These are phyloP conservation scores for Dusona sp. DNA, from an alignment of 2,888 invertebrate species.

Conservation along the genomic window DNA sequence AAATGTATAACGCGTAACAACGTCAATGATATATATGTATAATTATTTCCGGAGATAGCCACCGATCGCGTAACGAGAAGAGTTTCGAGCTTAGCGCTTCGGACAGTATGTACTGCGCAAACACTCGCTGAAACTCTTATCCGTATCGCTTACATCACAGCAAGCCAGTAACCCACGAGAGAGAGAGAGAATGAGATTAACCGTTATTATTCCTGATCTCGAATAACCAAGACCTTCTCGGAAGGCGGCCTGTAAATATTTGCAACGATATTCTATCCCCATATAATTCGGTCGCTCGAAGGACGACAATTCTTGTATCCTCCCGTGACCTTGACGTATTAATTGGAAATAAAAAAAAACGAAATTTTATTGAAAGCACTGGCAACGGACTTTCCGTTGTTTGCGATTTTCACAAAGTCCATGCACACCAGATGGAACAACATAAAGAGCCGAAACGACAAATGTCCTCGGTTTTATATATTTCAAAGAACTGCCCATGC, in stretches of 20 bases:
- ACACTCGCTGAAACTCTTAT: slow-evolving; percentile 48
- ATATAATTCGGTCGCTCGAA: background rate
- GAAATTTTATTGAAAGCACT: background rate
- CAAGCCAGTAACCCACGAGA: background rate
- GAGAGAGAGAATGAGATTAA: background rate
- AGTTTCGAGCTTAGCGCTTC: background rate
- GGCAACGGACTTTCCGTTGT: background rate
- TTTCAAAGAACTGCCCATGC: too few relatives aligned
- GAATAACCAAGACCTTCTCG: background rate
- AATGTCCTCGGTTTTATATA: too few relatives aligned
- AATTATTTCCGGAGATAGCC: slow-evolving; percentile 59
- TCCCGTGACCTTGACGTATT: background rate
- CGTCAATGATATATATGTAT: slow-evolving; percentile 34
- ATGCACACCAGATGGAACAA: too few relatives aligned
- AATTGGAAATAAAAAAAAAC: background rate
- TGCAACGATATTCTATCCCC: background rate
- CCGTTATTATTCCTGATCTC: slow-evolving; percentile 40
- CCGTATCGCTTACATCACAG: slow-evolving; percentile 59
- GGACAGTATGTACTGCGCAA: too few relatives aligned
- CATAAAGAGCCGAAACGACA: too few relatives aligned
- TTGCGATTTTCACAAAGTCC: background rate
- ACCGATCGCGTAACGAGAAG: slow-evolving; percentile 54
- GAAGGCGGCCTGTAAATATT: background rate
- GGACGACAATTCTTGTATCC: background rate
- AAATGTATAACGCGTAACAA: background rate